Evolutionary conservation across 2,113 vertebrate genomes (phyloP).

Genomic region (Clarias macrocephalus): DNA sequence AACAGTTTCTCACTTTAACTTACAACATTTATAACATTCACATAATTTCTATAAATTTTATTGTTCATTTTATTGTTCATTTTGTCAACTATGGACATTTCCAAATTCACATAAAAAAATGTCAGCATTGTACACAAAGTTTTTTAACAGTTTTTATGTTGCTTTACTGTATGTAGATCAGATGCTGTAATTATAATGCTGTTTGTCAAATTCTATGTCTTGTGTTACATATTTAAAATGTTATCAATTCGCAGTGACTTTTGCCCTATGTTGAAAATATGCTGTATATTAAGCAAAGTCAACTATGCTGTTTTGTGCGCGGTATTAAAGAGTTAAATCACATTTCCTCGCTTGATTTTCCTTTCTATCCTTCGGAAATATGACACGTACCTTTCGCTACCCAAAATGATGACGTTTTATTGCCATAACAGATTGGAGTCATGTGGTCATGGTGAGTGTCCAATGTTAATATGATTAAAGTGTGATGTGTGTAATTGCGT

Average conservation of each 20-base stretch:
- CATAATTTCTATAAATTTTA: neutral
- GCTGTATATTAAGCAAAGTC: conserved; percentile 53
- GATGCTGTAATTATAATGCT: neutral
- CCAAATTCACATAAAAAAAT: neutral
- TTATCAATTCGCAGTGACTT: neutral
- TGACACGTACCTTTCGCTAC: conserved; percentile 2
- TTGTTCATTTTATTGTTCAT: neutral
- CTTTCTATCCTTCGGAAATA: conserved; percentile 23
- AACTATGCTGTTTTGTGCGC: conserved; percentile 44
- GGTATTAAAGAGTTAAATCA: conserved; percentile 44
- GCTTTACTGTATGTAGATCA: neutral
- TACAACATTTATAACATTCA: neutral
- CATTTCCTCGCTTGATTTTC: neutral
- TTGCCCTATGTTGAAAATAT: conserved; percentile 42
- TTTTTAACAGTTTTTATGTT: neutral
- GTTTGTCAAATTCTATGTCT: neutral
- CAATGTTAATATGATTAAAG: conserved; percentile 48
- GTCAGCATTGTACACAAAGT: neutral
- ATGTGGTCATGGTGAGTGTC: conserved; percentile 46
- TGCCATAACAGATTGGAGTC: conserved; percentile 26
- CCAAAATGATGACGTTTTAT: conserved; percentile 24
- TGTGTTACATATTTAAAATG: conserved; percentile 11
- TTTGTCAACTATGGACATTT: neutral
- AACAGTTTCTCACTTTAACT: neutral
- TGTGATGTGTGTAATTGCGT: conserved; percentile 42